Evolutionary conservation across 2,797 vertebrate species (phyloP), one percentile per base, ranked within the genome.

Genomic region (Yasuhikotakia modesta): DNA sequence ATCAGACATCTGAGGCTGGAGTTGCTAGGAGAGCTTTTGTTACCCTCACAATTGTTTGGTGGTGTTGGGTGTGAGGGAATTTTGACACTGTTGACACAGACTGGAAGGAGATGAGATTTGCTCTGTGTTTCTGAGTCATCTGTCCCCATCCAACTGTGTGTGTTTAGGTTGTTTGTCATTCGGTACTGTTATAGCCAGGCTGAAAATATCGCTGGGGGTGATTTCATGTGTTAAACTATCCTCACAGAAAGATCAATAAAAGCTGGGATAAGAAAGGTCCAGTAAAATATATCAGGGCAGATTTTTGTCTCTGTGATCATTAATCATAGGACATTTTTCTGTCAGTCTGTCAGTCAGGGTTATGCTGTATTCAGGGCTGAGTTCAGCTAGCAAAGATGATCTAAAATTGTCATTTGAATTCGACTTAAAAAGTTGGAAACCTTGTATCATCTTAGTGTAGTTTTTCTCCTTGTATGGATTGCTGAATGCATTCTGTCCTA

Each of bases 101-200:
- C 50, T 43, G 55, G 46, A 70, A 78, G 76, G 30, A 70, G 68
- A 71, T 71, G 58, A 65, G 46, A 71, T 71, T 71, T 71, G 48
- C 68, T 78, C 30, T 22, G 46, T 69, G 58, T 69, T 14, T 12
- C 65, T 60, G 74, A 76, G 50, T 77, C 55, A 70, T 71, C 58
- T 57, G 32, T 78, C 60, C 67, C 50, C 58, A 78, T 63, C 45
- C 46, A 43, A 77, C 52, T 67, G 48, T 32, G 63, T 67, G 73
- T 14, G 48, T 64, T 78, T 64, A 70, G 76, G 58, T 67, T 70
- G 58, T 70, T 78, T 78, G 76, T 71, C 67, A 78, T 70, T 78
- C 58, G 27, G 45, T 63, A 55, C 58, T 64, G 58, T 65, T 60
- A 65, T 27, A 65, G 32, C 48, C 46, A 30, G 22, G 58, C 48